These are phyloP conservation scores for Miltochrista miniata DNA, from an alignment of 2,888 invertebrate genomes.

Conservation along the genomic window DNA sequence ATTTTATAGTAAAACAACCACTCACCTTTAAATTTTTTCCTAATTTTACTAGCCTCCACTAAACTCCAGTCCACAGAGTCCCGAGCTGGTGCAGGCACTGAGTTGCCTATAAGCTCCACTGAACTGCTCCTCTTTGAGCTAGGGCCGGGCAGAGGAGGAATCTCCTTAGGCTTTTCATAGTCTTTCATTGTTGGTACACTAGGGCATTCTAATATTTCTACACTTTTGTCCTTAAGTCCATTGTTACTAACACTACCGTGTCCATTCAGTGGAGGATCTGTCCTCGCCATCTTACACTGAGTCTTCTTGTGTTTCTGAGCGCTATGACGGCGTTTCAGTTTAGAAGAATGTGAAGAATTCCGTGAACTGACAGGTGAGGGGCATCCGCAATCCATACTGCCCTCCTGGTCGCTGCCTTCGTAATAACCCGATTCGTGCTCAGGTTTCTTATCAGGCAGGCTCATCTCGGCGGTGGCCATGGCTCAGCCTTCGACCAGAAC, in stretches of 20 bases:
- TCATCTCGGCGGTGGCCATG: slow-evolving; percentile 84
- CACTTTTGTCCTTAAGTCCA: slow-evolving; percentile 60
- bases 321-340: slow-evolving; percentile 69
- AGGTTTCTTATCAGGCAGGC: slow-evolving; percentile 85
- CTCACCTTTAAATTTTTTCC: slow-evolving; percentile 79
- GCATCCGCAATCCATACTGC: slow-evolving; percentile 81
- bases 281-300: slow-evolving; percentile 61
- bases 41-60: slow-evolving; percentile 82
- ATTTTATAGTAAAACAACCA: too few species aligned
- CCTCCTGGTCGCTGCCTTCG: slow-evolving; percentile 88
- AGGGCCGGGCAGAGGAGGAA: slow-evolving; percentile 60
- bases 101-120: slow-evolving; percentile 73
- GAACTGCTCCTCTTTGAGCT: slow-evolving; percentile 69
- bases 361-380: slow-evolving; percentile 74
- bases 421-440: slow-evolving; percentile 93
- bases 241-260: slow-evolving; percentile 44
- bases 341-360: slow-evolving; percentile 73
- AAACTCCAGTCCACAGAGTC: slow-evolving; percentile 79
- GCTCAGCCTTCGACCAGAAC: slow-evolving; percentile 69
- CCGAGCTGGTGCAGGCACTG: slow-evolving; percentile 69
- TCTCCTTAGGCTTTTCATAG: slow-evolving; percentile 51
- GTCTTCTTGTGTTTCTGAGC: slow-evolving; percentile 67
- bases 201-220: slow-evolving; percentile 52
- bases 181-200: slow-evolving; percentile 47
- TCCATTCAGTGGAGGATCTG: slow-evolving; percentile 63